Conservation (phyloP, 1,140 invertebrate species). For the Euborellia annulipes region DNA sequence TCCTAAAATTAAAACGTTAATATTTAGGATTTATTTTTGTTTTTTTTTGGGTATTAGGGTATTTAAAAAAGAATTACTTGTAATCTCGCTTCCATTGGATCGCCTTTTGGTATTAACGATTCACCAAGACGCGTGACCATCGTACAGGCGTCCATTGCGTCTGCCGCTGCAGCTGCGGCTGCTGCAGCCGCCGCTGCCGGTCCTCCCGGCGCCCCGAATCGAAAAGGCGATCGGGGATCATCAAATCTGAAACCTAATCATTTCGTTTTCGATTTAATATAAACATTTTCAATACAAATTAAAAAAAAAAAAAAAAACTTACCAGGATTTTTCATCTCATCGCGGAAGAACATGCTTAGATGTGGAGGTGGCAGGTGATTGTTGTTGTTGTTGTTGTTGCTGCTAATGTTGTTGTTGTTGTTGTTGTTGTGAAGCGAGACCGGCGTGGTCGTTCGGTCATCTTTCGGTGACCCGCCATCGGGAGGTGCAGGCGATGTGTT, state of each 20-base stretch:
- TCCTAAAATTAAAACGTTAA: conserved; percentile 34
- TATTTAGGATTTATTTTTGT: too few species aligned
- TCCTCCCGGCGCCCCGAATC: conserved; percentile 51
- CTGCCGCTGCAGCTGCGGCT: too few species aligned
- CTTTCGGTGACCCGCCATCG: conserved; percentile 7
- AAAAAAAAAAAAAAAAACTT: neutral
- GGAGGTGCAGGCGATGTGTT: conserved; percentile 9
- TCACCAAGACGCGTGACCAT: conserved; percentile 65
- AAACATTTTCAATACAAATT: too few species aligned
- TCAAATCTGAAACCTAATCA: conserved; percentile 67
- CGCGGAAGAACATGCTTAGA: too few species aligned
- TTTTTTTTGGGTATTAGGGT: too few species aligned
- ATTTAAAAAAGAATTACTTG: too few species aligned
- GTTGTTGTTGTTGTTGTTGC: conserved; percentile 20
- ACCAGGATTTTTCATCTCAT: too few species aligned
- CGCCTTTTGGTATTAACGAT: conserved; percentile 75
- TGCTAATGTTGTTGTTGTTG: too few species aligned
- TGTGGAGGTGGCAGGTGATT: conserved; percentile 6
- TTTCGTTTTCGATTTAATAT: too few species aligned
- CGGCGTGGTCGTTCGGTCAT: neutral
- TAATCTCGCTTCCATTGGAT: conserved; percentile 77
- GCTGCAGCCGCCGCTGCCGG: too few species aligned
- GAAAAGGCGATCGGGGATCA: conserved; percentile 46
- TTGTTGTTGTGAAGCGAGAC: conserved; percentile 18
- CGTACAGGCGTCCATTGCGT: too few species aligned